Evolutionary conservation across 2,113 vertebrate species (phyloP), one percentile per base, ranked within the genome.

Genomic region (Hylia prasina): DNA sequence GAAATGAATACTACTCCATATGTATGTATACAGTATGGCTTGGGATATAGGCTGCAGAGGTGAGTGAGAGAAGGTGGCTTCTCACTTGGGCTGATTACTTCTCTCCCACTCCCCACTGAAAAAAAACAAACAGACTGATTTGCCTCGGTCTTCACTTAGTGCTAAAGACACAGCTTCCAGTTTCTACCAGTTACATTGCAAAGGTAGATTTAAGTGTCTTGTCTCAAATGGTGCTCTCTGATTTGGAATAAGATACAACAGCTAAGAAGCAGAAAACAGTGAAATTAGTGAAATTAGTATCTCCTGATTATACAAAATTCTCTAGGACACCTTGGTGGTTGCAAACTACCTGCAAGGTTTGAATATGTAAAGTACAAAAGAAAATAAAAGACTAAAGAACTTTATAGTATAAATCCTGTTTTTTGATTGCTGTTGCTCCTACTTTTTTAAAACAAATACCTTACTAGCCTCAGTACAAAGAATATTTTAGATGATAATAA

Each of bases 1-100:
- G 80, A 83, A 94, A 95, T 94, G 66, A 96, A 90, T 82, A 68
- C 35, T 82, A 72, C 82, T 94, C 97, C 91, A 13, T 65, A 66
- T 39, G 23, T 76, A 77, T 35, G 24, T 20, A 44, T 81, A 51
- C 70, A 73, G 40, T 56, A 23, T n/a, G 57, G 80, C 68, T 94
- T 95, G 78, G 94, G 65, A 92, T 48, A 47, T 65, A 51, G 31
- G 10, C 30, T 68, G 11, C n/a, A 37, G 50, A 50, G 44, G 15
- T 3, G 27, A 63, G 48, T 54, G 48, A 76, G 75, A 76, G 44
- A 79, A 63, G 70, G 71, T 16, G 35, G 64, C 16, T 87, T 87
- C 85, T 93, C 28, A 20, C 82, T 81, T 90, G 69, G 5, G 11
- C 37, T 69, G 17, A 9, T 71, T 72, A 15, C 35, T 82, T 60